These are phyloP conservation scores for Sycophila texana DNA, from an alignment of 2,888 invertebrate genomes.

Conservation along the genomic window DNA sequence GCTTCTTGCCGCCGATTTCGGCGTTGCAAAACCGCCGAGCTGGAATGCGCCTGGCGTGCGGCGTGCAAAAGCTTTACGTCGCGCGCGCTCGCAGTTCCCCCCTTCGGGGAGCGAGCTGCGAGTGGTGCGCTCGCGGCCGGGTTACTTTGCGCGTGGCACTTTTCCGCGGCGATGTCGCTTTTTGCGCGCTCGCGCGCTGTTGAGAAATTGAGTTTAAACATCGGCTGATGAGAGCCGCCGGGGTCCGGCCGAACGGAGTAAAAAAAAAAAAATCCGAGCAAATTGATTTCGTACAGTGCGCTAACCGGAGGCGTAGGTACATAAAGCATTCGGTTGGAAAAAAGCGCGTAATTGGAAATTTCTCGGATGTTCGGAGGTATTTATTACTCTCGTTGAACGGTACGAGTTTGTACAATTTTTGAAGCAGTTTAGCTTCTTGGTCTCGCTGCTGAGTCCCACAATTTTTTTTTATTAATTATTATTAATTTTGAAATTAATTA, in stretches of 20 bases:
- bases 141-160: constrained; percentile 6
- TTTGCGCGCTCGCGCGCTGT: neutral
- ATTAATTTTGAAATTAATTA: too few relatives aligned
- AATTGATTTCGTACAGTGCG: constrained; percentile 45
- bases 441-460: too few relatives aligned
- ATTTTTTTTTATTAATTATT: too few relatives aligned
- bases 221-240: constrained; percentile 16
- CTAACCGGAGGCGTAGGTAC: neutral
- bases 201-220: constrained; percentile 51
- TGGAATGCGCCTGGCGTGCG: constrained; percentile 38
- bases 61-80: neutral
- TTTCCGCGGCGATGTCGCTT: constrained; percentile 3
- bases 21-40: constrained; percentile 45
- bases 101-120: neutral
- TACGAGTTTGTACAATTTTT: too few relatives aligned
- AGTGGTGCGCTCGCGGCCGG: too few relatives aligned
- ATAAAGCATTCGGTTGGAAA: constrained; percentile 33
- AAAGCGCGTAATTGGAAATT: constrained; percentile 50
- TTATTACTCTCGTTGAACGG: constrained; percentile 23
- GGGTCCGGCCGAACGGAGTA: neutral
- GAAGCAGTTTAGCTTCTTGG: too few relatives aligned
- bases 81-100: constrained; percentile 18
- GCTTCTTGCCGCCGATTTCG: constrained; percentile 43
- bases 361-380: constrained; percentile 43
- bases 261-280: constrained; percentile 21